phyloP scores from a whole-genome alignment of 2,888 invertebrate species.

The Sphecodes monilicornis region DNA sequence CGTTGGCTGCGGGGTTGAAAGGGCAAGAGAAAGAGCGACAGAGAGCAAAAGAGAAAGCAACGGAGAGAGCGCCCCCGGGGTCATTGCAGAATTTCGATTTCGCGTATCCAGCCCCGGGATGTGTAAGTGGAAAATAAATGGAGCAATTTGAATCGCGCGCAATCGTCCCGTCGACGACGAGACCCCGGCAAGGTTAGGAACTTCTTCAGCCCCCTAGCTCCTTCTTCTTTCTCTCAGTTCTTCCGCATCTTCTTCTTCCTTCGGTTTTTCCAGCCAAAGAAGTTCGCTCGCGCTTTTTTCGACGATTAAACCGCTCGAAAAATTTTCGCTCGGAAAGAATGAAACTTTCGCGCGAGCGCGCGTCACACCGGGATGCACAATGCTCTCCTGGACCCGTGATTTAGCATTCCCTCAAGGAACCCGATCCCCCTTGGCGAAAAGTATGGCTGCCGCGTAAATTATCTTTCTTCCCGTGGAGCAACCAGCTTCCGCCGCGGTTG shows the following conservation, averaged over 20 bases:
- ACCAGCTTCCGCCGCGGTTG: not conserved
- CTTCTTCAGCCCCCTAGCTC: not conserved
- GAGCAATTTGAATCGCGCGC: constrained; percentile 48
- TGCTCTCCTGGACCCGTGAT: not conserved
- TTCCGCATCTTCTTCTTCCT: not conserved
- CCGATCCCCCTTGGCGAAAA: not conserved
- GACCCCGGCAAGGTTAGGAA: constrained; percentile 38
- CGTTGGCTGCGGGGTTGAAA: not conserved
- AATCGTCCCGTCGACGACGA: constrained; percentile 4
- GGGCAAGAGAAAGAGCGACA: not conserved
- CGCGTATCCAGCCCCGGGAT: constrained; percentile 9
- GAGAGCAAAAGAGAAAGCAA: not conserved
- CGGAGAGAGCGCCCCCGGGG: not conserved
- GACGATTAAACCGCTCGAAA: constrained; percentile 27
- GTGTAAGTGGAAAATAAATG: constrained; percentile 49
- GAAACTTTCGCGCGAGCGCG: not conserved
- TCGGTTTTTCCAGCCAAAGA: not conserved
- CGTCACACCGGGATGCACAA: not conserved
- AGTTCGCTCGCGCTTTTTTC: constrained; percentile 27
- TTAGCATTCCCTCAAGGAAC: constrained; percentile 3
- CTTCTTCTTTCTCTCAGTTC: not conserved
- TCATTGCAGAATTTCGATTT: constrained; percentile 57
- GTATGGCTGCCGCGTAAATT: not conserved
- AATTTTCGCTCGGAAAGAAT: not conserved
- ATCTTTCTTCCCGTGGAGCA: not conserved